These are phyloP conservation scores for Lates calcarifer DNA, from an alignment of 2,113 vertebrate species.

Conservation along the genomic window DNA sequence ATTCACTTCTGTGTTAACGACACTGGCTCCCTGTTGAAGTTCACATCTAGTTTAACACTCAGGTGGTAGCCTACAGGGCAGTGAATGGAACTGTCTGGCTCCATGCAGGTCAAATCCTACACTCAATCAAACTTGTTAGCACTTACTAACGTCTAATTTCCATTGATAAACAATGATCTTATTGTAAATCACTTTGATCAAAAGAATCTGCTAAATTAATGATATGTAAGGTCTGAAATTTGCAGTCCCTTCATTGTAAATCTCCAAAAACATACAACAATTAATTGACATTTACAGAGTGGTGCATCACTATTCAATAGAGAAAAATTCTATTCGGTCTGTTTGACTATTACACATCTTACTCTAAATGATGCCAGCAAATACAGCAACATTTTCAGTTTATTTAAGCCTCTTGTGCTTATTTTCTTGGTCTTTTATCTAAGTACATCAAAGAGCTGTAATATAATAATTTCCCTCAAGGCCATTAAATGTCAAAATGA, in stretches of 20 bases:
- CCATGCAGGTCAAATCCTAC: neutral
- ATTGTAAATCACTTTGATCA: neutral
- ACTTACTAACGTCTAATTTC: neutral
- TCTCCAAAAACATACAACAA: conserved; percentile 1
- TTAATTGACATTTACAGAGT: conserved; percentile 1
- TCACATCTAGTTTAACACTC: neutral
- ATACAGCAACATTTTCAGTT: neutral
- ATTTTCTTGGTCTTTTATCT: conserved; percentile 13
- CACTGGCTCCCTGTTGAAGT: neutral
- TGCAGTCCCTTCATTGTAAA: neutral
- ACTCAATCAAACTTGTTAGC: too few relatives aligned
- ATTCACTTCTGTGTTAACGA: neutral
- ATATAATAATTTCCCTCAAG: conserved; percentile 22
- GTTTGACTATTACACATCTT: neutral
- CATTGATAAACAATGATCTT: neutral
- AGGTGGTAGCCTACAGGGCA: neutral
- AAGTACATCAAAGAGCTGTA: neutral
- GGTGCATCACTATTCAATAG: neutral
- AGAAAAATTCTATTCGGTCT: neutral
- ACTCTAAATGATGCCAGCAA: neutral
- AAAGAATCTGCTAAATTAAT: neutral
- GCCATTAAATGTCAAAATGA: conserved; percentile 53
- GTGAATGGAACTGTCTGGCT: neutral
- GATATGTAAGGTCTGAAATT: neutral
- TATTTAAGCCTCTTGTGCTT: neutral